Conservation (phyloP, 1,140 invertebrate species). For the Drosophila sucinea region DNA sequence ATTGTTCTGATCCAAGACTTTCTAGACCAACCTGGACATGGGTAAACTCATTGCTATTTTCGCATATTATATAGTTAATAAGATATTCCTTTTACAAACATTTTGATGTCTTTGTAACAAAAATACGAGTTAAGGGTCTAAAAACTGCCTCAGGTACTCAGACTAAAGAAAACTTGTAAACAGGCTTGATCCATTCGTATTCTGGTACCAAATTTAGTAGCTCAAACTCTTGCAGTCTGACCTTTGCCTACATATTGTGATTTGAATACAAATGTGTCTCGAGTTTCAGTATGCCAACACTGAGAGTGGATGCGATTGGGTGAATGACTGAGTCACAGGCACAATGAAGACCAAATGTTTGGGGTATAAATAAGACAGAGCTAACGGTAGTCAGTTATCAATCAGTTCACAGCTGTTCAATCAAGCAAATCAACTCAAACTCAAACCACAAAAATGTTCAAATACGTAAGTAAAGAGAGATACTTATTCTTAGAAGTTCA, state of each 20-base stretch:
- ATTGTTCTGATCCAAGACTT: too few species aligned
- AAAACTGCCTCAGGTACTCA: neutral
- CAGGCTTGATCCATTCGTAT: neutral
- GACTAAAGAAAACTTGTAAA: neutral
- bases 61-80: too few species aligned
- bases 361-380: conserved; percentile 11
- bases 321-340: conserved; percentile 1
- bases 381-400: conserved; percentile 29
- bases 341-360: neutral
- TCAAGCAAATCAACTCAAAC: conserved; percentile 22
- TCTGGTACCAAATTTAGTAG: neutral
- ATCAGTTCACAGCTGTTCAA: conserved; percentile 33
- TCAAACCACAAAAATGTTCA: conserved; percentile 54
- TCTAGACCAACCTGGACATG: too few species aligned
- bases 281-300: neutral
- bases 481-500: neutral
- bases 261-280: conserved; percentile 1
- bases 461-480: conserved; percentile 50
- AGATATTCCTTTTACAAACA: too few species aligned
- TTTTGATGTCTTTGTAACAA: too few species aligned
- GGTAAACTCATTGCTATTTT: too few species aligned
- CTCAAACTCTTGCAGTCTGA: neutral
- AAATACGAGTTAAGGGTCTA: too few species aligned
- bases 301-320: neutral
- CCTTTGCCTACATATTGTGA: conserved; percentile 8